Evolutionary conservation across 2,888 invertebrate species (phyloP).

Genomic region (Pomacea canaliculata): DNA sequence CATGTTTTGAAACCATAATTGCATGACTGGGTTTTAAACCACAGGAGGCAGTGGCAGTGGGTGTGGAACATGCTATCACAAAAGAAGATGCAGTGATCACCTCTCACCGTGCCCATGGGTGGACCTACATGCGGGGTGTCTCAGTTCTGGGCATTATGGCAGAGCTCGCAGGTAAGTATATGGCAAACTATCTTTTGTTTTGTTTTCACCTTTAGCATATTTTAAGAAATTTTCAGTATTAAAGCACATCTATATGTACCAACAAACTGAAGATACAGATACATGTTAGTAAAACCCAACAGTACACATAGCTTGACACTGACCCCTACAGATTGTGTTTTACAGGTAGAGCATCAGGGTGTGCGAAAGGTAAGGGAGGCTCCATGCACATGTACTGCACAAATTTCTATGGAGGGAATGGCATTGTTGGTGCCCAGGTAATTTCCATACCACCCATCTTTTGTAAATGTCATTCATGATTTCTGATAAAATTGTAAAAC

Average conservation of each 20-base stretch:
- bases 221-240: no score
- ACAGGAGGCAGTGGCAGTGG: constrained; percentile 87
- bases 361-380: constrained; percentile 96
- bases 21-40: not conserved
- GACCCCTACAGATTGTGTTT: no score
- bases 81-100: constrained; percentile 92
- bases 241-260: no score
- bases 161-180: constrained; percentile 80
- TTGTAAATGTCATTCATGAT: no score
- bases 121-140: constrained; percentile 94
- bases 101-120: constrained; percentile 97
- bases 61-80: constrained; percentile 88
- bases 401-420: constrained; percentile 96
- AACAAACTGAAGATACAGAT: no score
- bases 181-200: not conserved
- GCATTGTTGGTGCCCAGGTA: constrained; percentile 99
- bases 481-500: no score
- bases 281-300: no score
- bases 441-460: constrained; percentile 12
- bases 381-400: constrained; percentile 97
- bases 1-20: not conserved
- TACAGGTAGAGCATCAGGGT: constrained; percentile 84
- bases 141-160: constrained; percentile 82
- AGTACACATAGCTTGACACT: no score
- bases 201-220: no score